These are phyloP conservation scores for Xiphias gladius DNA, from an alignment of 2,113 vertebrate genomes.

Conservation along the genomic window DNA sequence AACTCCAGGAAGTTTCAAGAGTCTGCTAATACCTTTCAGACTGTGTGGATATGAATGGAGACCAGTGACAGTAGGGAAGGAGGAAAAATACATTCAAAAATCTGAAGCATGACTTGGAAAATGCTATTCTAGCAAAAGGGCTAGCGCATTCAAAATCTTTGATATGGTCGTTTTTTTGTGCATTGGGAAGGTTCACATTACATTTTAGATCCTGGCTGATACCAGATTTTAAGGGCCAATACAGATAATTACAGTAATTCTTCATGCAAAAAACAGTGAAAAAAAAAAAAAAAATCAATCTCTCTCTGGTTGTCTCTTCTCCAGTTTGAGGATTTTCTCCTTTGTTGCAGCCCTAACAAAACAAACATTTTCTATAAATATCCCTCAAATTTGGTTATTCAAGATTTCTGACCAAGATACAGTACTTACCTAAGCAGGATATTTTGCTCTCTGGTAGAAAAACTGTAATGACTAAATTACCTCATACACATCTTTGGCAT, in stretches of 20 bases:
- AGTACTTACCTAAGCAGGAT: not conserved
- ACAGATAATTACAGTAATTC: not conserved
- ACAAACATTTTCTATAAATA: not conserved
- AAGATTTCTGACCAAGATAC: not conserved
- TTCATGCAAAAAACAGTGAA: not conserved
- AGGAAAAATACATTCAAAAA: not conserved
- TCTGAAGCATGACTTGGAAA: not conserved
- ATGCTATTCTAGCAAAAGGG: not conserved
- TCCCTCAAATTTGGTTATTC: not conserved
- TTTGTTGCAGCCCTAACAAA: too few species aligned
- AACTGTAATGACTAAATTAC: not conserved
- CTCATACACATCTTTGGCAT: slow-evolving; percentile 38
- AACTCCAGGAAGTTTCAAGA: not conserved
- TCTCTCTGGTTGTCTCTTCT: too few species aligned
- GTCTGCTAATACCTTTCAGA: not conserved
- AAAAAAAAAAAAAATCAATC: too few species aligned
- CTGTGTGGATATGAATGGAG: not conserved
- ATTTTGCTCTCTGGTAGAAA: not conserved
- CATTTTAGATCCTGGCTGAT: not conserved
- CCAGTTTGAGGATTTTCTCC: too few species aligned
- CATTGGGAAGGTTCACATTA: too few species aligned
- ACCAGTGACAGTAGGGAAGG: not conserved
- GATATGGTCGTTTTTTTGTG: not conserved
- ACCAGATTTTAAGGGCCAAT: not conserved
- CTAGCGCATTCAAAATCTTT: too few species aligned